Evolutionary conservation across 2,797 vertebrate genomes (phyloP), one percentile per base, ranked within the genome.

Genomic region (Todus mexicanus): DNA sequence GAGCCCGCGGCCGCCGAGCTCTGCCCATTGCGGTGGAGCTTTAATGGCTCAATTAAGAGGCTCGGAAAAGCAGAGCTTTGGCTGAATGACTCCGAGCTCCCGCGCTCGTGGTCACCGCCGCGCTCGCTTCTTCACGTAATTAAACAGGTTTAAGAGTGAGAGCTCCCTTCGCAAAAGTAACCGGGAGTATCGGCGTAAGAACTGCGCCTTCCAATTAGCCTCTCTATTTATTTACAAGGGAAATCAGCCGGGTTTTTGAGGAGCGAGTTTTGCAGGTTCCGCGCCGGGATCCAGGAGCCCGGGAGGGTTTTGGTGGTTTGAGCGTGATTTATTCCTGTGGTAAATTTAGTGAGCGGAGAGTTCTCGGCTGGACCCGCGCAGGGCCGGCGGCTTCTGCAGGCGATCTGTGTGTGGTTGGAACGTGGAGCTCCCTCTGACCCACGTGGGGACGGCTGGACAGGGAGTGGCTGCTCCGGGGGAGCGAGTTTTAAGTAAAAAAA

Each of bases 291-390:
- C 37, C 20, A 3, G 3, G 6, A 23, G 37, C 60, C 56, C 4
- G 14, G 2, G 3, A 13, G 69, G 37, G 37, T 23, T 54, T 31
- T 66, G n/a, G n/a, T n/a, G n/a, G 31, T 23, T 47, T 66, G 21
- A 29, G 16, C 17, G 16, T 9, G 45, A 1, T 0, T 13, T 40
- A 1, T 37, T 3, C 1, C 4, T 2, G 31, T 3, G 77, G 43
- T 23, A 23, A 42, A 13, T 9, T 13, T 2, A 13, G 29, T 1
- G 35, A 57, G 83, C 48, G 17, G 23, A 26, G 48, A 51, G 27
- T 27, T 51, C 50, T 51, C 11, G 26, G 50, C 26, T 51, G 50
- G 23, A 17, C 26, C 26, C 15, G 11, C 40, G 11, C 15, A 15
- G 40, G 40, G 40, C 15, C 15, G 40, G 11, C 15, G 40, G 40